These are phyloP conservation scores for Melieria picta DNA, from an alignment of 2,888 invertebrate species.

Conservation along the genomic window DNA sequence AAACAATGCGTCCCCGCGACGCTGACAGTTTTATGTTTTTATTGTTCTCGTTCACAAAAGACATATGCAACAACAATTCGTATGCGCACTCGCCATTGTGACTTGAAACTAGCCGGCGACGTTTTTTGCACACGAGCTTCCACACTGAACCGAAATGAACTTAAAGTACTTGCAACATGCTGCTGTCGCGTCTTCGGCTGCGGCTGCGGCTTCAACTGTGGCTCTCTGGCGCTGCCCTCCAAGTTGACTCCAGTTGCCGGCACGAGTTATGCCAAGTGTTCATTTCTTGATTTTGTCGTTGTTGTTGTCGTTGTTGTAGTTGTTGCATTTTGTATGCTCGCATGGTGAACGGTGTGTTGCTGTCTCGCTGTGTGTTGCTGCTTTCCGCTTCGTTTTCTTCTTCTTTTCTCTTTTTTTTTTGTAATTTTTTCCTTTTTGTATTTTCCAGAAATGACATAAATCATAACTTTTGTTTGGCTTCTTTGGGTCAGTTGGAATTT, in stretches of 20 bases:
- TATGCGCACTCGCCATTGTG: no score
- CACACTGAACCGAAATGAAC: no score
- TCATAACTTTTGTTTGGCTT: constrained; percentile 37
- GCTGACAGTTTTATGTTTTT: constrained; percentile 8
- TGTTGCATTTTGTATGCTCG: background rate
- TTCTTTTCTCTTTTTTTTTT: constrained; percentile 4
- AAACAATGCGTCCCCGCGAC: no score
- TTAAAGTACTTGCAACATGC: no score
- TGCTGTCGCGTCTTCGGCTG: no score
- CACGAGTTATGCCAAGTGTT: background rate
- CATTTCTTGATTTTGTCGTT: background rate
- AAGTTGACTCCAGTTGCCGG: no score
- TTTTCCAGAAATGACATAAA: constrained; percentile 29
- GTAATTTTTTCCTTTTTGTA: background rate
- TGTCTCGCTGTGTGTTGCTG: background rate
- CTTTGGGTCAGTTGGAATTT: constrained; percentile 37
- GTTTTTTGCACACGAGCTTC: background rate
- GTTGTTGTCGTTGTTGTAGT: no score
- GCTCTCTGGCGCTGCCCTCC: background rate
- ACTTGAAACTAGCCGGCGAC: background rate
- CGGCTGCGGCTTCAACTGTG: background rate
- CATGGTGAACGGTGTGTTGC: background rate
- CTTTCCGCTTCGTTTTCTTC: background rate
- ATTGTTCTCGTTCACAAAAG: constrained; percentile 1
- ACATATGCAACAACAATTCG: no score